Evolutionary conservation across 2,113 vertebrate species (phyloP), one percentile per base, ranked within the genome.

Genomic region (Hystrix cristata): DNA sequence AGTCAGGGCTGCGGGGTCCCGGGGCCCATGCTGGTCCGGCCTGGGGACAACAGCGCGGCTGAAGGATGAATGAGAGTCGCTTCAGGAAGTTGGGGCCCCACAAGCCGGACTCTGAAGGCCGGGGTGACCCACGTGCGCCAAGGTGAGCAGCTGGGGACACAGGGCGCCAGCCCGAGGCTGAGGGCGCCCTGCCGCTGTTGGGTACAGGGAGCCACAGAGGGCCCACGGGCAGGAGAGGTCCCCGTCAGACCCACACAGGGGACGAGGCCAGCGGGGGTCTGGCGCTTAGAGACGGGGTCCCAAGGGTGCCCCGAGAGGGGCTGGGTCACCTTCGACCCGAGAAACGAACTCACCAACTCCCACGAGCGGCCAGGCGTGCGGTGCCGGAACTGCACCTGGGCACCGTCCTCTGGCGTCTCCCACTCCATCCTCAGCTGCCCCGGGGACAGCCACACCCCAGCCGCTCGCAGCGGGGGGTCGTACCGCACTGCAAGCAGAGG

Each of bases 401-500:
- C 98, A 0, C 95, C 84, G 0, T 82, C 10, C 81, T 29, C 62
- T 0, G 92, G 92, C 6, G 62, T 53, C 16, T 92, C 86, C 97
- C 97, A 85, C 57, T 0, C 5, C 79, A 98, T 13, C 43, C 0
- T n/a, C 90, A 99, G 94, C 62, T 0, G 31, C 0, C 97, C 87
- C 0, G 34, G 25, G 0, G 0, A 9, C 48, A 29, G 76, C 2
- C 82, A 93, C 83, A 98, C 94, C 0, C 1, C 1, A 25, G 87
- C 46, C 9, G 87, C 48, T 5, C 1, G 4, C 0, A 0, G 0
- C 0, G 87, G 83, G 0, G 98, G 96, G 3, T 98, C 85, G 0
- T 84, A 97, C 23, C 97, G 98, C 15, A 98, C 99, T 99, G 98
- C 7, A 91, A 97, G 55, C n/a, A 96, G 0, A 97, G 18, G 23